These are phyloP conservation scores for Etheostoma perlongum DNA, from an alignment of 2,797 vertebrate species.

Conservation along the genomic window DNA sequence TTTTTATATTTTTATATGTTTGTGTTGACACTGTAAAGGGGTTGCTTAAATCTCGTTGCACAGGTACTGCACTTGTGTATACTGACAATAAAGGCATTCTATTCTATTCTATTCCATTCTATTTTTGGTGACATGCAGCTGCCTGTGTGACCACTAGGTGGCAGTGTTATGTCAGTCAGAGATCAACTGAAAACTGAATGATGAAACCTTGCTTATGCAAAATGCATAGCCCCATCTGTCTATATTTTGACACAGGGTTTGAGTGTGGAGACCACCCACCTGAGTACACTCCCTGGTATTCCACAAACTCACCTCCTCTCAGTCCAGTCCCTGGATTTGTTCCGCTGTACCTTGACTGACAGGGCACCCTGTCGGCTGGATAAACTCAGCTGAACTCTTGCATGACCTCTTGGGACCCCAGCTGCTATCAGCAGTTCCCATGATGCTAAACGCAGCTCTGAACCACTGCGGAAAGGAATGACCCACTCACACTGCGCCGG, in stretches of 20 bases:
- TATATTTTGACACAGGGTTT: slow-evolving; percentile 8
- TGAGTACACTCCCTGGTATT: background rate
- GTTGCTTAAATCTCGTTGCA: no score
- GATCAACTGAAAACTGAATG: background rate
- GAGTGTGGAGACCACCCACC: slow-evolving; percentile 28
- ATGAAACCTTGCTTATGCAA: slow-evolving; percentile 1
- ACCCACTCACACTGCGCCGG: slow-evolving; percentile 3
- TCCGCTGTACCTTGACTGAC: slow-evolving; percentile 30
- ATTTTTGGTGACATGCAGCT: background rate
- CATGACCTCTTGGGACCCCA: slow-evolving; percentile 45
- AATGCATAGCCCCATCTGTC: slow-evolving; percentile 5
- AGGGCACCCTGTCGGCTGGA: slow-evolving; percentile 18
- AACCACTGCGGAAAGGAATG: slow-evolving; percentile 24
- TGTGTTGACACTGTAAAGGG: no score
- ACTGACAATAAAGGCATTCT: no score
- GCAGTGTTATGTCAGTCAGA: slow-evolving; percentile 13
- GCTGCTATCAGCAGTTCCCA: slow-evolving; percentile 53
- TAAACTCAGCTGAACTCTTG: slow-evolving; percentile 62
- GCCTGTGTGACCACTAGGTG: slow-evolving; percentile 52
- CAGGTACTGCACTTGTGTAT: no score
- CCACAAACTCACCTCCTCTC: slow-evolving; percentile 17
- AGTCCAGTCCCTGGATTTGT: background rate
- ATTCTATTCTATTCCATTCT: no score
- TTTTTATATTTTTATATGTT: no score
- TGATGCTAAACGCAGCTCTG: slow-evolving; percentile 52